Percentiles rank a stretch among this genome's conserved stretches.
These are phyloP conservation scores for Leptopilina drosophilae DNA, from an alignment of 2,888 invertebrate species.

Conservation along the genomic window DNA sequence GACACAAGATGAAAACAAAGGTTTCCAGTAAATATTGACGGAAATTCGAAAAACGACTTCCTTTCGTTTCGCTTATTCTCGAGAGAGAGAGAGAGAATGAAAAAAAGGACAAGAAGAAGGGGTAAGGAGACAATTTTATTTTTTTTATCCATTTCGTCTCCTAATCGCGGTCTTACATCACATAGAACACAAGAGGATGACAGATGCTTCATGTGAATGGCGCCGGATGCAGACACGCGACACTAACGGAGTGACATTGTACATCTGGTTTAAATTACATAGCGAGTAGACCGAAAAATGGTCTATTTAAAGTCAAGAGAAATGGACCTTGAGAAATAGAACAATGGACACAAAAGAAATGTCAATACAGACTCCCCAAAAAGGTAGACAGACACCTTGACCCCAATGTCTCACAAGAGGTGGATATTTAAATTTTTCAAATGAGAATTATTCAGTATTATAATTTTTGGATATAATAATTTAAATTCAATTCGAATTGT, in stretches of 20 bases:
- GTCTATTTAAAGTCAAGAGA: slow-evolving; percentile 37
- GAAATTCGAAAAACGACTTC: slow-evolving; percentile 13
- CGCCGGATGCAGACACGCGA: slow-evolving; percentile 41
- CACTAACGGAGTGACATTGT: slow-evolving; percentile 33
- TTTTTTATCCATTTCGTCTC: slow-evolving; percentile 18
- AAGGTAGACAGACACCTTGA: background rate
- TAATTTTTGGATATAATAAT: background rate
- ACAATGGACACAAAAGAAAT: slow-evolving; percentile 25
- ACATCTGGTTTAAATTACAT: slow-evolving; percentile 37
- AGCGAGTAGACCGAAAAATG: slow-evolving; percentile 23
- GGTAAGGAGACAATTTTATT: too few relatives aligned
- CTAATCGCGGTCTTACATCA: slow-evolving; percentile 33
- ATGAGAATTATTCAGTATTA: background rate
- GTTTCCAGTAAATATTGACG: slow-evolving; percentile 21
- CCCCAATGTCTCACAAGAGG: background rate
- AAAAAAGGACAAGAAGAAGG: background rate
- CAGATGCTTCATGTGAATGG: slow-evolving; percentile 33
- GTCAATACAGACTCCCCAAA: background rate
- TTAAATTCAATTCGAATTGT: too few relatives aligned
- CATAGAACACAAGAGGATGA: slow-evolving; percentile 26
- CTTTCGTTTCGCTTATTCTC: slow-evolving; percentile 14
- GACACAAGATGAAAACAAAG: background rate
- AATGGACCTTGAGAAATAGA: slow-evolving; percentile 36
- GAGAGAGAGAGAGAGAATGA: too few relatives aligned
- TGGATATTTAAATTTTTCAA: too few relatives aligned